Evolutionary conservation across 2,888 invertebrate species (phyloP).

Genomic region (Cynaeus angustus): DNA sequence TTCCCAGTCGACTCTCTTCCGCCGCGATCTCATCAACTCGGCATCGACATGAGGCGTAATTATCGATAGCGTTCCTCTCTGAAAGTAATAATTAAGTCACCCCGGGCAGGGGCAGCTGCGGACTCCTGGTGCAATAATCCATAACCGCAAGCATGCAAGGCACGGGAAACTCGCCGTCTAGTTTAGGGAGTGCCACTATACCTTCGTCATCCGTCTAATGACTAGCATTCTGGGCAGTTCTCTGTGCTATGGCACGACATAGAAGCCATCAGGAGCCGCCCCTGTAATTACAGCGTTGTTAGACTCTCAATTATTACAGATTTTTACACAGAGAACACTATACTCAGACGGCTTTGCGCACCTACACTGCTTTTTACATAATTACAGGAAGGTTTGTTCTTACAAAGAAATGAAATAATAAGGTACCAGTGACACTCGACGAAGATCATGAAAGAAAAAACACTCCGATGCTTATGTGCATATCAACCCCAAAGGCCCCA

Average conservation of each 20-base stretch:
- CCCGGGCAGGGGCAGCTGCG: conserved; percentile 51
- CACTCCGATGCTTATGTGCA: no score
- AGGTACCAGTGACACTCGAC: no score
- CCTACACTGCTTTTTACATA: conserved; percentile 30
- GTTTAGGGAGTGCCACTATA: conserved; percentile 48
- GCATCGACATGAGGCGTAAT: conserved; percentile 44
- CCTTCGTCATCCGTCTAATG: conserved; percentile 48
- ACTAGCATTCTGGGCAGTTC: conserved; percentile 46
- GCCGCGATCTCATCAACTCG: conserved; percentile 40
- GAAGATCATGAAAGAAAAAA: no score
- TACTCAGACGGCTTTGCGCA: conserved; percentile 9
- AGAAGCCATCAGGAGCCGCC: conserved; percentile 45
- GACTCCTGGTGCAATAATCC: conserved; percentile 57
- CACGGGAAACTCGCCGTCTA: conserved; percentile 50
- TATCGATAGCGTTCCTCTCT: conserved; percentile 46
- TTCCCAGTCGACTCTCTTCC: conserved; percentile 35
- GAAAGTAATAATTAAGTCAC: conserved; percentile 48
- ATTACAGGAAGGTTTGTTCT: conserved; percentile 7
- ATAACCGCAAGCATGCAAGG: conserved; percentile 58
- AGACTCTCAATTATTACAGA: conserved; percentile 39
- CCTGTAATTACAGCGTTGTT: conserved; percentile 46
- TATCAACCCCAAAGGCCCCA: no score
- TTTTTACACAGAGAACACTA: conserved; percentile 15
- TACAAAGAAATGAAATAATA: no score
- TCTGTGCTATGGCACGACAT: conserved; percentile 39